These are phyloP conservation scores for Recurvirostra avosetta DNA, from an alignment of 2,113 vertebrate genomes.

Conservation along the genomic window DNA sequence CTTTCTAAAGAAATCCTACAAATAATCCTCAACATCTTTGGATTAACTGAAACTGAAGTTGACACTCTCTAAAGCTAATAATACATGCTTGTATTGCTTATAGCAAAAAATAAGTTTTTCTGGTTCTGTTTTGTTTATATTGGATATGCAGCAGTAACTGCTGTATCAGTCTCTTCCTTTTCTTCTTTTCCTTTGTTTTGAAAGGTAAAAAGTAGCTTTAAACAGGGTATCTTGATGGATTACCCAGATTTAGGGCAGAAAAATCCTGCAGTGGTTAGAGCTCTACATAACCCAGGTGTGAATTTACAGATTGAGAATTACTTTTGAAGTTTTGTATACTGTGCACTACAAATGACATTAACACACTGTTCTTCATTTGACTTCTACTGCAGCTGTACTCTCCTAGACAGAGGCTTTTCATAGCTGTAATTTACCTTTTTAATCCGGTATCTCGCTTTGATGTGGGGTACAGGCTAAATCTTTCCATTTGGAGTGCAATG, in stretches of 20 bases:
- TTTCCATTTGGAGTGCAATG: background rate
- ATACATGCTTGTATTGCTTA: background rate
- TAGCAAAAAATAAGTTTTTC: background rate
- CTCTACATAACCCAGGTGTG: background rate
- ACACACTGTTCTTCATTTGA: background rate
- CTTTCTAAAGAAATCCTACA: background rate
- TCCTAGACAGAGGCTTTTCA: background rate
- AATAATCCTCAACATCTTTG: background rate
- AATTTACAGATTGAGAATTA: background rate
- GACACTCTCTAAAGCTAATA: background rate
- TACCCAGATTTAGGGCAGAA: background rate
- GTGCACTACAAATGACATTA: background rate
- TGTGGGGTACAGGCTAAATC: background rate
- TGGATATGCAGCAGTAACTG: background rate
- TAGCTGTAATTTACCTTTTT: background rate
- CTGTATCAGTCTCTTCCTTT: background rate
- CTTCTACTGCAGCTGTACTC: background rate
- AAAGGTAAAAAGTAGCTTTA: background rate
- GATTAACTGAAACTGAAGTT: background rate
- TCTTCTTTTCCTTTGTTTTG: background rate
- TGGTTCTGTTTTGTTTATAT: background rate
- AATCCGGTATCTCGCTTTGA: conserved; percentile 12
- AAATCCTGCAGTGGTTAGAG: background rate
- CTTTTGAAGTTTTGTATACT: background rate
- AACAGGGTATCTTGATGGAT: background rate